phyloP scores from a whole-genome alignment of 1,140 invertebrate genomes.

The Heterodera schachtii region DNA sequence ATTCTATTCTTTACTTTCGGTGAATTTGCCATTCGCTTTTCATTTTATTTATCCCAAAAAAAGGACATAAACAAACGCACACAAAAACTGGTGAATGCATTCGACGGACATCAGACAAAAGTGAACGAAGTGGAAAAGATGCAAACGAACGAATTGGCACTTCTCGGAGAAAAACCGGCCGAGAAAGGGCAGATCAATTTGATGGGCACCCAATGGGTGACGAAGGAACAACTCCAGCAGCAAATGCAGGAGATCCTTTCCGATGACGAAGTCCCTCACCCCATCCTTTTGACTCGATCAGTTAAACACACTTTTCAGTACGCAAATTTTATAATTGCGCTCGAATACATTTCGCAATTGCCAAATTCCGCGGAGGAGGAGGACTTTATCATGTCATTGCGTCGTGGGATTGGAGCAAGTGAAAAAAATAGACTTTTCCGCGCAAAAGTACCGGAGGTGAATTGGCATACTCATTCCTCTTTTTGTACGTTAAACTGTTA shows the following conservation, averaged over 20 bases:
- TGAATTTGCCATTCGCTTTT: slow-evolving; percentile 28
- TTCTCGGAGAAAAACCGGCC: slow-evolving; percentile 1
- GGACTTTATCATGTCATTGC: slow-evolving; percentile 55
- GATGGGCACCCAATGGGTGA: slow-evolving; percentile 49
- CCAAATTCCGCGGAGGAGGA: slow-evolving; percentile 51
- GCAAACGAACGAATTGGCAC: not conserved
- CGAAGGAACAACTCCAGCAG: slow-evolving; percentile 49
- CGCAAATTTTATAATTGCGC: slow-evolving; percentile 54
- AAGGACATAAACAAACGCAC: slow-evolving; percentile 46
- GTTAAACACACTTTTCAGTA: slow-evolving; percentile 47
- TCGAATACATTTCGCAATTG: slow-evolving; percentile 53
- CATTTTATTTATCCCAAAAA: slow-evolving; percentile 17
- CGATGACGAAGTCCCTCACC: not conserved
- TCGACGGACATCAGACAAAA: slow-evolving; percentile 34
- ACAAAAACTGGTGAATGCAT: slow-evolving; percentile 26
- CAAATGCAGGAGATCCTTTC: slow-evolving; percentile 38
- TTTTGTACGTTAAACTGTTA: too few species aligned
- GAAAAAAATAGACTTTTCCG: not conserved
- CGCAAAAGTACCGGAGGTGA: not conserved
- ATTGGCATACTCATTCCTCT: too few species aligned
- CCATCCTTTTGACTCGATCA: slow-evolving; percentile 1
- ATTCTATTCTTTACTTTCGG: slow-evolving; percentile 60
- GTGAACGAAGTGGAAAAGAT: slow-evolving; percentile 35
- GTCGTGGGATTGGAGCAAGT: slow-evolving; percentile 8
- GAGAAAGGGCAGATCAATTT: slow-evolving; percentile 26